These are phyloP conservation scores for Bovichtus variegatus DNA, from an alignment of 2,797 vertebrate genomes.

Conservation along the genomic window DNA sequence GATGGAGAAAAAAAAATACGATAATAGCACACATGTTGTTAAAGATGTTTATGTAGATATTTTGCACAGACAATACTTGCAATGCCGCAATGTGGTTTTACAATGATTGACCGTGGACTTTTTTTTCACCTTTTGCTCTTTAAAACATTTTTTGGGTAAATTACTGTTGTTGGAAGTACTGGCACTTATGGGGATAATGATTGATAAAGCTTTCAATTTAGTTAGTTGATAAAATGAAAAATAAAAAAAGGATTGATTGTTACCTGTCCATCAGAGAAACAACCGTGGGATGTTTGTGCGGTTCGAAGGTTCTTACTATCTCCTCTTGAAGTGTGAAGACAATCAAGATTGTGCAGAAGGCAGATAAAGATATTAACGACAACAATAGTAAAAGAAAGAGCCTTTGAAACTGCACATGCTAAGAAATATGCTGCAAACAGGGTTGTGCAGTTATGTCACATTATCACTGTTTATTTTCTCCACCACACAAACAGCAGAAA, in stretches of 20 bases:
- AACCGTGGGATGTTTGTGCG: background rate
- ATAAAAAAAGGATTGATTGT: background rate
- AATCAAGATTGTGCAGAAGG: background rate
- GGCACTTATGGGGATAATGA: background rate
- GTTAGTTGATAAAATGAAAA: background rate
- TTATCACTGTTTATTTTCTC: constrained; percentile 23
- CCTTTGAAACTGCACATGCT: background rate
- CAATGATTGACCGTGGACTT: background rate
- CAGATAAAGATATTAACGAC: background rate
- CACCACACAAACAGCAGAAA: constrained; percentile 6
- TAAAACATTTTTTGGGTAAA: no score
- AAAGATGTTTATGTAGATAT: background rate
- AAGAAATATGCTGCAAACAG: background rate
- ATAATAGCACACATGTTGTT: background rate
- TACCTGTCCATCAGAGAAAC: background rate
- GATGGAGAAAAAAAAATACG: background rate
- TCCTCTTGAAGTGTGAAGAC: background rate
- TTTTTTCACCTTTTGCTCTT: no score
- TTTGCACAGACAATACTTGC: background rate
- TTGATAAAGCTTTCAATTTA: background rate
- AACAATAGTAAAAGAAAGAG: background rate
- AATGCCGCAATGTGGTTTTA: background rate
- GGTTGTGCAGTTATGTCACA: background rate
- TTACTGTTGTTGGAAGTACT: background rate
- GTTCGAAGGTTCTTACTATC: background rate